Conservation (phyloP, 2,113 vertebrate species). For the Prunella fulvescens region DNA sequence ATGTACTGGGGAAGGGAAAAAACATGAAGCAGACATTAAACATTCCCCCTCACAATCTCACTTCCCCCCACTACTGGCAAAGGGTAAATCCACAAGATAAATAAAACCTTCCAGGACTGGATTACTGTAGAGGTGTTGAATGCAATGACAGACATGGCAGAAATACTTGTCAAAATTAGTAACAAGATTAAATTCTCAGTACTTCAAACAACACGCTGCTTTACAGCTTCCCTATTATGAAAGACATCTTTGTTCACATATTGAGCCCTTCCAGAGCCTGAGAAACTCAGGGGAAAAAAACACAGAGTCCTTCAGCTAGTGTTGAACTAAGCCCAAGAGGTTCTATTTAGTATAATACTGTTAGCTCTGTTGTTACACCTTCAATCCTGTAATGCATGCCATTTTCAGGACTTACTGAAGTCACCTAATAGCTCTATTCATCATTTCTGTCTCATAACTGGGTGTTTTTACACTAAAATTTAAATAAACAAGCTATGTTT, state of each 20-base stretch:
- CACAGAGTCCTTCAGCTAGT: neutral
- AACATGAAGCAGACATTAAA: slow-evolving; percentile 30
- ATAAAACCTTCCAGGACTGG: neutral
- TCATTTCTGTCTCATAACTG: neutral
- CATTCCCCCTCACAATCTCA: neutral
- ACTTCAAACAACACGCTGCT: neutral
- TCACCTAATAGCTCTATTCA: neutral
- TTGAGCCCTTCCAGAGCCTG: neutral
- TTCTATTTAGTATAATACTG: neutral
- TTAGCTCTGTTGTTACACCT: neutral
- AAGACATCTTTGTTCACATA: neutral
- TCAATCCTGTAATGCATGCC: neutral
- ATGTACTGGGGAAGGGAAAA: slow-evolving; percentile 15
- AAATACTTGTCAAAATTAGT: slow-evolving; percentile 49
- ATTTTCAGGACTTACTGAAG: neutral
- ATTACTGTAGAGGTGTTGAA: neutral
- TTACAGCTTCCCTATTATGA: neutral
- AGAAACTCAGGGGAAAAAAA: neutral
- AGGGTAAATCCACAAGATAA: neutral
- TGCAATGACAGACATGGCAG: neutral
- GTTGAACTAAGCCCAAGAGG: neutral
- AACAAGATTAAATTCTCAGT: slow-evolving; percentile 50
- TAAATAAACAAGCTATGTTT: neutral
- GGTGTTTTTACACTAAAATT: neutral
- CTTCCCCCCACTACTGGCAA: neutral